Conservation (phyloP, 2,888 invertebrate species). For the Rutpela maculata region DNA sequence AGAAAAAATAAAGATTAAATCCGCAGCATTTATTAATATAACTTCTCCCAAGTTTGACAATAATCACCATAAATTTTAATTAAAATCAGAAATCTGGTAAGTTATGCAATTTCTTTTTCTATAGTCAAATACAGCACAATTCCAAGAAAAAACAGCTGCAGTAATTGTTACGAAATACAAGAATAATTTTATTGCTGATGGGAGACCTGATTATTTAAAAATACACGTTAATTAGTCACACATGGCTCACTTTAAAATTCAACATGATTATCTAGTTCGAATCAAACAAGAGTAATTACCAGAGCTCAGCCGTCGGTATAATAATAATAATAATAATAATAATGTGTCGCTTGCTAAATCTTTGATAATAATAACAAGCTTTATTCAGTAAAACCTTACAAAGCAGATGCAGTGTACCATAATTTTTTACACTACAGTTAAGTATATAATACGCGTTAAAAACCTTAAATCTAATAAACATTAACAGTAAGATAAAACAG, state of each 20-base stretch:
- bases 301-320: too few relatives aligned
- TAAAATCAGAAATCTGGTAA: not conserved
- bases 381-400: too few relatives aligned
- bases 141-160: conserved; percentile 13
- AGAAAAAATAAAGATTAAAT: not conserved
- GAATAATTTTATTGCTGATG: conserved; percentile 23
- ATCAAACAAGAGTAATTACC: conserved; percentile 19
- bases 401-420: too few relatives aligned
- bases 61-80: not conserved
- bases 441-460: too few relatives aligned
- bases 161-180: not conserved
- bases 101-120: not conserved
- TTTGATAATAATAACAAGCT: too few relatives aligned
- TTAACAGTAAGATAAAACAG: too few relatives aligned
- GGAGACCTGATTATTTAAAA: conserved; percentile 14
- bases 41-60: not conserved
- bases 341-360: too few relatives aligned
- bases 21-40: not conserved
- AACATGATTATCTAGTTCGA: not conserved
- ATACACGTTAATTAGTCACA: conserved; percentile 25
- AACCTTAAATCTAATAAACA: too few relatives aligned
- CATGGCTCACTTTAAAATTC: conserved; percentile 19
- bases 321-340: too few relatives aligned
- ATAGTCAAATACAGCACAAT: not conserved
- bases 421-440: too few relatives aligned